A percentile compares a stretch with the other conserved stretches of the same genome.
Evolutionary conservation across 2,888 invertebrate genomes (phyloP).

Genomic region (Leptinotarsa haldemani): DNA sequence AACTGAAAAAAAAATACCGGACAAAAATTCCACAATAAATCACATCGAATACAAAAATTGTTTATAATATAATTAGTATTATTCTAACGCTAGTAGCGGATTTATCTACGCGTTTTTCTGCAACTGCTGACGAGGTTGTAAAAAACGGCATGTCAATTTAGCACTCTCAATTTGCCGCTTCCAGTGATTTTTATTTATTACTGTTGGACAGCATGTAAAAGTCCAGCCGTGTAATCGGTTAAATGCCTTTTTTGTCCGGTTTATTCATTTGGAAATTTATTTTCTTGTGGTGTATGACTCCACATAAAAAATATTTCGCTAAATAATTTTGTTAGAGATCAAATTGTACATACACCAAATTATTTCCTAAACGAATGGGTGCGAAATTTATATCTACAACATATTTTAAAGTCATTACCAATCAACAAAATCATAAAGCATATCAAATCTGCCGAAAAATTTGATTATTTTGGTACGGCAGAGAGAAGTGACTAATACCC

Average conservation of each 20-base stretch:
- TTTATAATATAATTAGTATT: slow-evolving; percentile 9
- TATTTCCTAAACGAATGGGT: too few relatives aligned
- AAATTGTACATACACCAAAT: too few relatives aligned
- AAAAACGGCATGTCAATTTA: slow-evolving; percentile 18
- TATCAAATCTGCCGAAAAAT: too few relatives aligned
- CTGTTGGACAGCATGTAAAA: slow-evolving; percentile 10
- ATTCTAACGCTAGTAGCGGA: neutral
- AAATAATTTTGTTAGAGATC: neutral
- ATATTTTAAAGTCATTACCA: too few relatives aligned
- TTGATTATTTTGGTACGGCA: too few relatives aligned
- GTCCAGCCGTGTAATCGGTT: slow-evolving; percentile 9
- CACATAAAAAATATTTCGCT: neutral
- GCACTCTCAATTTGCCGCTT: slow-evolving; percentile 13
- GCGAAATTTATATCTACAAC: too few relatives aligned
- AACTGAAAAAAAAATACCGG: neutral
- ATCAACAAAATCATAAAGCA: too few relatives aligned
- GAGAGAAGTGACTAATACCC: too few relatives aligned
- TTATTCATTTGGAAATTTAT: neutral
- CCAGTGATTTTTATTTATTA: slow-evolving; percentile 20
- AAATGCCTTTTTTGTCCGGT: slow-evolving; percentile 9
- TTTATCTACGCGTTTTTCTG: slow-evolving; percentile 8
- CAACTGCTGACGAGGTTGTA: slow-evolving; percentile 8
- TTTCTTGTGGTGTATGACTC: slow-evolving; percentile 8
- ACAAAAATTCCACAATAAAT: neutral
- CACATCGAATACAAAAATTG: slow-evolving; percentile 6